Evolutionary conservation across 2,797 vertebrate genomes (phyloP).

Genomic region (Urocyon cinereoargenteus): DNA sequence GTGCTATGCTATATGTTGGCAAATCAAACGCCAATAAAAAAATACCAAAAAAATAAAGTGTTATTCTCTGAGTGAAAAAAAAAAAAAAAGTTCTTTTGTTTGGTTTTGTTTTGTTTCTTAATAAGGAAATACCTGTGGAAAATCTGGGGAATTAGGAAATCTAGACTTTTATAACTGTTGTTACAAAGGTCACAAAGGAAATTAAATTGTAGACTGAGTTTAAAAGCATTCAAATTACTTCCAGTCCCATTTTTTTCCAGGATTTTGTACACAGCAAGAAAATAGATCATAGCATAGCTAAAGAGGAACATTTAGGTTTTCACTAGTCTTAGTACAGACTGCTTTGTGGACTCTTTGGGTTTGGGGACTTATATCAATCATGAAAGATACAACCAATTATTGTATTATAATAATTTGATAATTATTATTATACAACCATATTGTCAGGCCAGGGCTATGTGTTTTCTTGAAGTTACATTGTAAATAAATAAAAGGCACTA

Average conservation of each 20-base stretch:
- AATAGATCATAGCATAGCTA: background rate
- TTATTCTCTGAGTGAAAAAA: too few species aligned
- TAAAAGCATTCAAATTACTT: constrained; percentile 63
- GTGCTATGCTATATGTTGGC: too few species aligned
- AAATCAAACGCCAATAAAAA: too few species aligned
- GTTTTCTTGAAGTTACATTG: background rate
- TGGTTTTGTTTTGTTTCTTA: constrained; percentile 42
- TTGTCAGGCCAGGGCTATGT: background rate
- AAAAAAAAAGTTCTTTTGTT: background rate
- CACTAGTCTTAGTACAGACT: background rate
- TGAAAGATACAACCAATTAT: background rate
- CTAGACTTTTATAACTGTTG: constrained; percentile 30
- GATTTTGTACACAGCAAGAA: background rate
- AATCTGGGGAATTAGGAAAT: constrained; percentile 45
- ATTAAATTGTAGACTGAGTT: constrained; percentile 54
- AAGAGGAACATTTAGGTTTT: background rate
- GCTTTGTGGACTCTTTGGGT: background rate
- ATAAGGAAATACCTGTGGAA: background rate
- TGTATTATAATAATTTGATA: background rate
- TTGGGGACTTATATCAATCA: background rate
- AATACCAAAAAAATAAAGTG: too few species aligned
- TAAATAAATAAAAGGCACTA: constrained; percentile 39
- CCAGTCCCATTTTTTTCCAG: background rate
- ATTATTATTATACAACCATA: background rate
- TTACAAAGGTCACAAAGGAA: constrained; percentile 68